Evolutionary conservation across 2,113 vertebrate genomes (phyloP).

Genomic region (Aplodontia rufa): DNA sequence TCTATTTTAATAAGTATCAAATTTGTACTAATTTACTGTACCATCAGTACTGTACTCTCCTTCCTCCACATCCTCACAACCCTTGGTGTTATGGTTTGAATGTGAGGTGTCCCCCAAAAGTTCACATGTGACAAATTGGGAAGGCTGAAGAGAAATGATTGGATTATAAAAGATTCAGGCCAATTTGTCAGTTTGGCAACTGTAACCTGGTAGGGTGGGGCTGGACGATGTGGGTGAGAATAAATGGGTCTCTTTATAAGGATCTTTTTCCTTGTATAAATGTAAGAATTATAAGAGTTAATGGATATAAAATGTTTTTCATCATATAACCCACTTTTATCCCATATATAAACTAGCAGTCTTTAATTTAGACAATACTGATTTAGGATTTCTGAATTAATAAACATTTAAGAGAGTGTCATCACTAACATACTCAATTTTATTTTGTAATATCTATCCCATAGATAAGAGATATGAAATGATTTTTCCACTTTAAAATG

Average conservation of each 20-base stretch:
- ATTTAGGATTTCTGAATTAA: slow-evolving; percentile 22
- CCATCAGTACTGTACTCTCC: no score
- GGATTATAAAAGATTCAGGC: no score
- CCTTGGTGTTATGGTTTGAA: no score
- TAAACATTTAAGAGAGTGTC: slow-evolving; percentile 41
- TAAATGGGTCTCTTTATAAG: slow-evolving; percentile 4
- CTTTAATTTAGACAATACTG: neutral
- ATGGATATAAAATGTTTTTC: slow-evolving; percentile 13
- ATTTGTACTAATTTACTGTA: no score
- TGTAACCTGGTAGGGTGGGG: no score
- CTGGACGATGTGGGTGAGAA: no score
- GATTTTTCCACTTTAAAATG: slow-evolving; percentile 15
- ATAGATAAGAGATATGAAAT: neutral
- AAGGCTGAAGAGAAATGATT: no score
- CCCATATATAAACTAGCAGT: neutral
- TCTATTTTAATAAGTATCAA: neutral
- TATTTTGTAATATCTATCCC: neutral
- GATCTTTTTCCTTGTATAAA: neutral
- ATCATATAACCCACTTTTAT: neutral
- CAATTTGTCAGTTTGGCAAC: no score
- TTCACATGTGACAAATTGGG: no score
- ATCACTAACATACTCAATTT: neutral
- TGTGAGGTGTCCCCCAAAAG: no score
- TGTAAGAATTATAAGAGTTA: neutral
- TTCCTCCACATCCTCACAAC: no score